phyloP scores from a whole-genome alignment of 2,888 invertebrate species.

The Cryptocephalus moraei region DNA sequence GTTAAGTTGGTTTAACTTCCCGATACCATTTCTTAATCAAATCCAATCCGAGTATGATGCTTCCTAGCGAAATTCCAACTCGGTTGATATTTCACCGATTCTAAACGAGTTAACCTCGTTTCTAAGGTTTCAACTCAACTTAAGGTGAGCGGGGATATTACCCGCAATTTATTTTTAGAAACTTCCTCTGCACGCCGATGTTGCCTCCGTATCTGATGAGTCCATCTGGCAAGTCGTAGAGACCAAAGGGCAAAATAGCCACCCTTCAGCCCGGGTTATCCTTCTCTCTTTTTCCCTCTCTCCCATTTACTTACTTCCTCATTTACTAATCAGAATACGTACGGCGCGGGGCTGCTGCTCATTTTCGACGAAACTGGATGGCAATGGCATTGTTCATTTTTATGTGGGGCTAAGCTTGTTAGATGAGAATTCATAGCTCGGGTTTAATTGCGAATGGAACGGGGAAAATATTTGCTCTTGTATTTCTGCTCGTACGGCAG shows the following conservation, averaged over 20 bases:
- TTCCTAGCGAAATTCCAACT: too few relatives aligned
- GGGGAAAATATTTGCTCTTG: too few relatives aligned
- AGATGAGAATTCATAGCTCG: not conserved
- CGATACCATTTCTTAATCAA: too few relatives aligned
- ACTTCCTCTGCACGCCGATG: too few relatives aligned
- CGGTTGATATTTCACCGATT: too few relatives aligned
- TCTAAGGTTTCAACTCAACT: too few relatives aligned
- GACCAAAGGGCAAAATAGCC: conserved; percentile 26
- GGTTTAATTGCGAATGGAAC: not conserved
- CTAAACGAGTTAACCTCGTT: too few relatives aligned
- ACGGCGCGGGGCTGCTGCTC: conserved; percentile 6
- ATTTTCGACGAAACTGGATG: conserved; percentile 8
- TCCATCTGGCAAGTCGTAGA: conserved; percentile 33
- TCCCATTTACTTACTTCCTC: conserved; percentile 10
- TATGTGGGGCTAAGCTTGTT: conserved; percentile 7
- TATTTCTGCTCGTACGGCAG: too few relatives aligned
- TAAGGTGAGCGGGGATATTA: too few relatives aligned
- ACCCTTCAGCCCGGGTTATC: not conserved
- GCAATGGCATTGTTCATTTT: conserved; percentile 10
- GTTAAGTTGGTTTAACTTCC: too few relatives aligned
- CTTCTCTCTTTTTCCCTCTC: conserved; percentile 4
- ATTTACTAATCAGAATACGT: conserved; percentile 13
- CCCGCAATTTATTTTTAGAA: too few relatives aligned
- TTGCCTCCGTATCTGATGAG: conserved; percentile 21
- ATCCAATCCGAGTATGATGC: too few relatives aligned